Conservation (phyloP, 2,797 vertebrate genomes). For the Sebastes aleutianus region DNA sequence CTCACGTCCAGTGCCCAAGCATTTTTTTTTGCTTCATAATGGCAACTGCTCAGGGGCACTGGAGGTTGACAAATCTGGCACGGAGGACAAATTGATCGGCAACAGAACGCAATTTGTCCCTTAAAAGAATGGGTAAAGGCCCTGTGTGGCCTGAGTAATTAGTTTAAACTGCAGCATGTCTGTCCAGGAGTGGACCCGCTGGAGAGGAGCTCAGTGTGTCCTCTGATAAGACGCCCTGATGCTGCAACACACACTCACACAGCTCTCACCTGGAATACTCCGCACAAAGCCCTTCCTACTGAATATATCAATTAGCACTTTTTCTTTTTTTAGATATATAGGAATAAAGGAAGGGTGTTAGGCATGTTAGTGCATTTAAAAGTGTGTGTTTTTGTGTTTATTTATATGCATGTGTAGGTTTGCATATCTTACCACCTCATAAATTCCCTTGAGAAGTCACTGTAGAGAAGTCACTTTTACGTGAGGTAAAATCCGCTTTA, state of each 20-base stretch:
- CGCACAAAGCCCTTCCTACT: constrained; percentile 10
- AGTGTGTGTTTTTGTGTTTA: neutral
- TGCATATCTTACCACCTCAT: neutral
- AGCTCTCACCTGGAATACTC: constrained; percentile 5
- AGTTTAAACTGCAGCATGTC: constrained; percentile 67
- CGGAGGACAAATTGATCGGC: constrained; percentile 76
- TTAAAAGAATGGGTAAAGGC: constrained; percentile 64
- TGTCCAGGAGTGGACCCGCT: constrained; percentile 51
- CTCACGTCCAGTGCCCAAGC: constrained; percentile 53
- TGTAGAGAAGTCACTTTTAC: neutral
- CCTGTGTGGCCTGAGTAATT: constrained; percentile 67
- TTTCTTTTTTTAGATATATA: neutral
- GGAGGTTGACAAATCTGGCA: constrained; percentile 75
- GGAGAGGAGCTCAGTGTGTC: constrained; percentile 34
- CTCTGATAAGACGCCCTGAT: constrained; percentile 52
- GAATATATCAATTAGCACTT: constrained; percentile 34
- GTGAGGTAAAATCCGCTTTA: neutral
- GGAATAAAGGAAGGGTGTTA: neutral
- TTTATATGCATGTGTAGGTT: neutral
- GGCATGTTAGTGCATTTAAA: neutral
- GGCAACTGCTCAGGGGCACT: constrained; percentile 60
- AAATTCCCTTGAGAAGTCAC: neutral
- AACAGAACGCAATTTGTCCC: constrained; percentile 71
- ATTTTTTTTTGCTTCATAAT: constrained; percentile 61
- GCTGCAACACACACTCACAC: constrained; percentile 7